Conservation (phyloP, 2,797 vertebrate species). For the Lycodopsis pacificus region DNA sequence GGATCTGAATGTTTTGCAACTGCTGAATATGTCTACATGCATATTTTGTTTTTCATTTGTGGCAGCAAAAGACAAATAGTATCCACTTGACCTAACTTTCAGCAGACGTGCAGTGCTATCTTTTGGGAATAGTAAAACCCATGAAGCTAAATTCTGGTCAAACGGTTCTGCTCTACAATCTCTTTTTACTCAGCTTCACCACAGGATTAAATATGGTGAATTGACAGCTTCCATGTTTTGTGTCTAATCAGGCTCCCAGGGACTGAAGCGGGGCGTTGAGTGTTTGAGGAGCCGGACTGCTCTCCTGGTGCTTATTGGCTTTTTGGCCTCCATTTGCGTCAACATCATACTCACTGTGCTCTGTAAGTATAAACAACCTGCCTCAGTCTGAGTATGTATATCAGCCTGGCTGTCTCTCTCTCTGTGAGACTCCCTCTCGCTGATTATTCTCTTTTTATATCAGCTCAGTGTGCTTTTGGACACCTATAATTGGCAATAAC, state of each 20-base stretch:
- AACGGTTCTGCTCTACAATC: slow-evolving; percentile 28
- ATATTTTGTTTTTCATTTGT: not conserved
- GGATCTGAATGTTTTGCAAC: not conserved
- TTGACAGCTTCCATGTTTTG: slow-evolving; percentile 50
- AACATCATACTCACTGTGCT: slow-evolving; percentile 67
- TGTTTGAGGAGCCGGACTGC: slow-evolving; percentile 67
- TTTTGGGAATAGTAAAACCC: slow-evolving; percentile 42
- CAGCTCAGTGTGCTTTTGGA: slow-evolving; percentile 70
- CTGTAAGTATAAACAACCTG: slow-evolving; percentile 65
- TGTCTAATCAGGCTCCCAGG: slow-evolving; percentile 73
- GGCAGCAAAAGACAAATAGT: not conserved
- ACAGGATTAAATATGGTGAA: slow-evolving; percentile 55
- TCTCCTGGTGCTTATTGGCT: slow-evolving; percentile 70
- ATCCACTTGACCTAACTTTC: slow-evolving; percentile 26
- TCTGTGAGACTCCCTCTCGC: slow-evolving; percentile 39
- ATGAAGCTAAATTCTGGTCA: slow-evolving; percentile 52
- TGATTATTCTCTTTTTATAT: slow-evolving; percentile 74
- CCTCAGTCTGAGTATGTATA: slow-evolving; percentile 28
- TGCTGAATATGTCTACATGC: not conserved
- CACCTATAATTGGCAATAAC: slow-evolving; percentile 80
- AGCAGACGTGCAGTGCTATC: slow-evolving; percentile 1
- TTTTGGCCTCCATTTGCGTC: slow-evolving; percentile 73
- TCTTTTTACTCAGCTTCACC: slow-evolving; percentile 7
- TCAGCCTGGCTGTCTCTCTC: slow-evolving; percentile 51
- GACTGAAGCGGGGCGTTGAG: slow-evolving; percentile 47